Evolutionary conservation across 2,113 vertebrate genomes (phyloP).

Genomic region (Actenoides hombroni): DNA sequence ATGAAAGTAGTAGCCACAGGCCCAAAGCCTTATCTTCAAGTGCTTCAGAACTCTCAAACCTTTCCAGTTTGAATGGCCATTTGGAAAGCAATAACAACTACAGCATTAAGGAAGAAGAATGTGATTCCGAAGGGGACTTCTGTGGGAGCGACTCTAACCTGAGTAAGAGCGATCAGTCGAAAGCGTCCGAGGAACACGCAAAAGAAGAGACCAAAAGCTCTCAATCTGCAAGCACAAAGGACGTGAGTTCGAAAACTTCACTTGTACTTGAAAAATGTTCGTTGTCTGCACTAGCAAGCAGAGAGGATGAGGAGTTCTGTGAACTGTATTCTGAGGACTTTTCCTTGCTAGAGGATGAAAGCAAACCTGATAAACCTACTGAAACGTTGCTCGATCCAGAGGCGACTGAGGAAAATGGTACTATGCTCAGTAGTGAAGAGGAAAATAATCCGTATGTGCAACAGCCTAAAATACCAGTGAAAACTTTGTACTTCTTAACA

Average conservation of each 20-base stretch:
- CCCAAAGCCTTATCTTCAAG: conserved; percentile 94
- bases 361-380: conserved; percentile 68
- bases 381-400: conserved; percentile 32
- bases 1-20: conserved; percentile 87
- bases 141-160: conserved; percentile 66
- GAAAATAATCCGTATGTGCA: conserved; percentile 72
- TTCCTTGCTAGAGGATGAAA: conserved; percentile 83
- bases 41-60: conserved; percentile 89
- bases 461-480: conserved; percentile 79
- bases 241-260: conserved; percentile 71
- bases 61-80: conserved; percentile 87
- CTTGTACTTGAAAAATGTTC: conserved; percentile 90
- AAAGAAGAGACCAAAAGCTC: conserved; percentile 52
- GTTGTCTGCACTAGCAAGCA: conserved; percentile 89
- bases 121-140: conserved; percentile 83
- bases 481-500: conserved; percentile 83
- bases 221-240: conserved; percentile 70
- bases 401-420: conserved; percentile 64
- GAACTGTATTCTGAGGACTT: conserved; percentile 94
- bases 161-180: conserved; percentile 55
- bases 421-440: conserved; percentile 76
- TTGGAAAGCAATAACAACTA: conserved; percentile 91
- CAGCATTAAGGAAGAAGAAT: conserved; percentile 96
- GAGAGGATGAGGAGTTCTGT: conserved; percentile 95
- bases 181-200: conserved; percentile 61